Conservation (phyloP, 1,140 invertebrate genomes). For the Drosophila truncata region DNA sequence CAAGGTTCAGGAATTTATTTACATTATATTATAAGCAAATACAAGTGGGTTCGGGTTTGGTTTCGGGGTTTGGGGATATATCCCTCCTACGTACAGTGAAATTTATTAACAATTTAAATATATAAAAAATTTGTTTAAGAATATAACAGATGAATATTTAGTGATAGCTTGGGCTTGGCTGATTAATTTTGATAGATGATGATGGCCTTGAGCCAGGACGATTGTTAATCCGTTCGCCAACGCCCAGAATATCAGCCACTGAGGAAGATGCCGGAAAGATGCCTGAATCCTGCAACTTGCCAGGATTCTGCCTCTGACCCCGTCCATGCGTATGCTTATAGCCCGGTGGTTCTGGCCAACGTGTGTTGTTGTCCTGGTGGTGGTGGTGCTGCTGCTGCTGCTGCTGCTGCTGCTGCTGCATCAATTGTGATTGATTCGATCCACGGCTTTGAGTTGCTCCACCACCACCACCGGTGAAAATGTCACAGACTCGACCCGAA, state of each 20-base stretch:
- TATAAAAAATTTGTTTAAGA: no score
- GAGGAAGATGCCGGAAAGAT: background rate
- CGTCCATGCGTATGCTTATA: background rate
- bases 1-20: no score
- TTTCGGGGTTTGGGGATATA: no score
- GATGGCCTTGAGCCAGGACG: background rate
- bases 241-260: slow-evolving; percentile 22
- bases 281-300: no score
- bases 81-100: no score
- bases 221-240: background rate
- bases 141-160: no score
- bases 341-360: background rate
- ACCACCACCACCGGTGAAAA: background rate
- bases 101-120: no score
- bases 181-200: background rate
- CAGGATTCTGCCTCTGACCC: background rate
- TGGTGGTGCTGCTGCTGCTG: no score
- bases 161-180: background rate
- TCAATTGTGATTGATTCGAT: background rate
- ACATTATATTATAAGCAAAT: no score
- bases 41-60: no score
- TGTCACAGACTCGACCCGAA: background rate
- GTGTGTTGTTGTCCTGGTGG: background rate
- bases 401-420: no score
- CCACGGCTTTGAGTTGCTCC: background rate